phyloP scores from a whole-genome alignment of 2,113 vertebrate species.

The Malurus melanocephalus region DNA sequence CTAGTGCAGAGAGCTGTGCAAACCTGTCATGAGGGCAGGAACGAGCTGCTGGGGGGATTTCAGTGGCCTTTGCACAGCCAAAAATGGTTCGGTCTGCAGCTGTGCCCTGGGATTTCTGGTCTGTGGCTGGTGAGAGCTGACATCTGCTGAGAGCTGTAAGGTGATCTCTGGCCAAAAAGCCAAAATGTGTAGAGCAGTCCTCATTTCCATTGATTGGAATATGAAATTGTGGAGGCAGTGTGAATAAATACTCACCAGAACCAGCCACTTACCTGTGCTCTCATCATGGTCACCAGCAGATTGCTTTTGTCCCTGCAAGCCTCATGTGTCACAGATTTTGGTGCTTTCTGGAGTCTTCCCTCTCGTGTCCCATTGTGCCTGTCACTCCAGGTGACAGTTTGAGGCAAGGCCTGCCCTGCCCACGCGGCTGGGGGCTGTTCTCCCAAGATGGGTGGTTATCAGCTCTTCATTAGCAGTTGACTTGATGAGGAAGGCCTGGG shows the following conservation, averaged over 20 bases:
- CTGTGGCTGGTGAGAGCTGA: background rate
- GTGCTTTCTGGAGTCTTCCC: background rate
- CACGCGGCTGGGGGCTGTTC: background rate
- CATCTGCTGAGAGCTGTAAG: background rate
- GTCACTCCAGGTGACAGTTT: background rate
- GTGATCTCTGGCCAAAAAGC: background rate
- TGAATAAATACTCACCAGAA: background rate
- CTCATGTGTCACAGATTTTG: background rate
- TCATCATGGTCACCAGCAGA: accelerated
- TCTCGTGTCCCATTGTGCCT: background rate
- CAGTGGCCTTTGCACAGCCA: background rate
- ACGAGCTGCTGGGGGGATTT: background rate
- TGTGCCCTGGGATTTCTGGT: background rate
- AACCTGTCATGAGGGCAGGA: background rate
- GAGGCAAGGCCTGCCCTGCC: background rate
- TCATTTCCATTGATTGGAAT: background rate
- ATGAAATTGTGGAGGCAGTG: background rate
- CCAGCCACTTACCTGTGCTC: background rate
- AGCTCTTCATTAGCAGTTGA: slow-evolving; percentile 4
- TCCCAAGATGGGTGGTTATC: accelerated
- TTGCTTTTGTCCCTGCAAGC: background rate
- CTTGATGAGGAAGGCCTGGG: background rate
- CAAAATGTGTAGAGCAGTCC: background rate
- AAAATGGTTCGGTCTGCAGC: background rate
- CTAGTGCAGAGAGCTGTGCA: background rate